Evolutionary conservation across 2,113 vertebrate species (phyloP).

Genomic region (Scomber japonicus): DNA sequence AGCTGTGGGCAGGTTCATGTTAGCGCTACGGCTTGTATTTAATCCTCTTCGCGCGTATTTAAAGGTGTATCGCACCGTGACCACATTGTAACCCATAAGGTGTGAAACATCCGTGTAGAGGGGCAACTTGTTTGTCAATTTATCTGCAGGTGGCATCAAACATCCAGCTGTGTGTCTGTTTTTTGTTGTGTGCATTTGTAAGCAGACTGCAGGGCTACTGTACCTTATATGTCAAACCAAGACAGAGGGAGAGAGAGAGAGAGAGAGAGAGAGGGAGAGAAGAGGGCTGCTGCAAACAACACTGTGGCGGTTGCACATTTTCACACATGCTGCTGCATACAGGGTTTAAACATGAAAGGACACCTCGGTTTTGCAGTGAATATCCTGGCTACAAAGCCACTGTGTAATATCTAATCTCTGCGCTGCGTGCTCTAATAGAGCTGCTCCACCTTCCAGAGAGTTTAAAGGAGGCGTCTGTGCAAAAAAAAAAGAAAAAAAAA

Average conservation of each 20-base stretch:
- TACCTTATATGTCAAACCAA: slow-evolving; percentile 9
- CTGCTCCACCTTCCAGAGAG: slow-evolving; percentile 41
- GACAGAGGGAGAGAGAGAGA: background rate
- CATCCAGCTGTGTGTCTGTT: slow-evolving; percentile 22
- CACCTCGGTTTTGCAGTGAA: background rate
- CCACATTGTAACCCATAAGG: background rate
- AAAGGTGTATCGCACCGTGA: slow-evolving; percentile 22
- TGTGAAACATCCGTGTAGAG: slow-evolving; percentile 4
- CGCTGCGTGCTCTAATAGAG: slow-evolving; percentile 44
- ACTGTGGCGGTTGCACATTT: slow-evolving; percentile 14
- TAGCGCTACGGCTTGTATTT: slow-evolving; percentile 21
- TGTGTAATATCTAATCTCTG: slow-evolving; percentile 49
- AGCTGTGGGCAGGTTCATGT: slow-evolving; percentile 32
- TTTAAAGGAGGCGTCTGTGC: slow-evolving; percentile 45
- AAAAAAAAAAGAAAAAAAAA: background rate
- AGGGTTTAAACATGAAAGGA: background rate
- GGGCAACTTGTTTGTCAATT: slow-evolving; percentile 50
- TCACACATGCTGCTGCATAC: background rate
- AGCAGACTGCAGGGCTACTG: slow-evolving; percentile 45
- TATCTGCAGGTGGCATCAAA: slow-evolving; percentile 41
- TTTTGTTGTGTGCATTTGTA: slow-evolving; percentile 34
- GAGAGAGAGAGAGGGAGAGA: background rate
- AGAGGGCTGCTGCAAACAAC: slow-evolving; percentile 4
- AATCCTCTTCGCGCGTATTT: slow-evolving; percentile 32
- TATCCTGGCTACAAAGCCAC: slow-evolving; percentile 30